Percentiles rank a stretch among this genome's conserved stretches.
These are phyloP conservation scores for Luehdorfia chinensis DNA, from an alignment of 1,140 invertebrate species.

Conservation along the genomic window DNA sequence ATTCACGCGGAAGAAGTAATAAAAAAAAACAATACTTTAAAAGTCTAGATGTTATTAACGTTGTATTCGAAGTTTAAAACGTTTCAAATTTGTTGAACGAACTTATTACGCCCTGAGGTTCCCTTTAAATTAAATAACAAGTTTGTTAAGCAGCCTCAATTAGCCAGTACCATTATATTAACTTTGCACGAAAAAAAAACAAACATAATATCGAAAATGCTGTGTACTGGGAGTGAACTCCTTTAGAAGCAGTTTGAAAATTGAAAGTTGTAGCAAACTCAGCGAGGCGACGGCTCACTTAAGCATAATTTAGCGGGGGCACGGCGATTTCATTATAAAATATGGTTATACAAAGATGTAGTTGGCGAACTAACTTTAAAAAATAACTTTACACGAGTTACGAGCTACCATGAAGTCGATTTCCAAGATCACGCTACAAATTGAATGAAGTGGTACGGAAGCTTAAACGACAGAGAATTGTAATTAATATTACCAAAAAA, in stretches of 20 bases:
- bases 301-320: slow-evolving; percentile 24
- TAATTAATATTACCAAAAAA: too few relatives aligned
- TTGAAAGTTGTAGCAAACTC: background rate
- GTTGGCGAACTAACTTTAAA: slow-evolving; percentile 24
- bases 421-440: background rate
- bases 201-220: background rate
- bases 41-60: too few relatives aligned
- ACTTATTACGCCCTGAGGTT: too few relatives aligned
- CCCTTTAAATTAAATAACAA: too few relatives aligned
- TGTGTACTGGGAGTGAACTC: background rate
- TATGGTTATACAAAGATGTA: slow-evolving; percentile 17
- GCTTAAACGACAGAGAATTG: background rate
- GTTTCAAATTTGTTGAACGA: too few relatives aligned
- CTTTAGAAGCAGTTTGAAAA: slow-evolving; percentile 5
- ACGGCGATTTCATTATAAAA: slow-evolving; percentile 22
- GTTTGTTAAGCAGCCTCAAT: too few relatives aligned
- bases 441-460: background rate
- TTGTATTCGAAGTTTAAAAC: too few relatives aligned
- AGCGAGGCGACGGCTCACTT: slow-evolving; percentile 7
- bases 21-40: too few relatives aligned
- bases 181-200: background rate
- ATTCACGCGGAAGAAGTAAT: too few relatives aligned
- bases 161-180: background rate
- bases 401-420: slow-evolving; percentile 1
- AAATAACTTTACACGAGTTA: slow-evolving; percentile 9